A percentile compares a stretch with the other conserved stretches of the same genome.
Evolutionary conservation across 2,113 vertebrate species (phyloP).

Genomic region (Saiga tatarica): DNA sequence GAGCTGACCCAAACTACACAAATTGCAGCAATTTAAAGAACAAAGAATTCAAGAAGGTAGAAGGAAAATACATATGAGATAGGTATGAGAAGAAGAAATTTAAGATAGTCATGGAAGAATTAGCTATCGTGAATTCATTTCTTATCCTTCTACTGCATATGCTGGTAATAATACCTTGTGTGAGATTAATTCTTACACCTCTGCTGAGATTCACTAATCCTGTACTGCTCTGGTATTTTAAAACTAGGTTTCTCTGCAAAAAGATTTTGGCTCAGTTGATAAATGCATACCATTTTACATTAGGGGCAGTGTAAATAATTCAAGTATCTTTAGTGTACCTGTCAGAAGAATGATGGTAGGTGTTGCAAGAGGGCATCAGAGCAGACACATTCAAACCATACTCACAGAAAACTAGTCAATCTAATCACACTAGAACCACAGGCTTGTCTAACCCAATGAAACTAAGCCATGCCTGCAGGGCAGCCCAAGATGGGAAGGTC

Average conservation of each 20-base stretch:
- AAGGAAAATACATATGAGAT: background rate
- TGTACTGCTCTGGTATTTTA: constrained; percentile 36
- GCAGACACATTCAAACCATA: too few species aligned
- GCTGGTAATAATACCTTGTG: constrained; percentile 38
- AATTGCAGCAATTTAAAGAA: background rate
- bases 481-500: too few species aligned
- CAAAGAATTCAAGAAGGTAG: background rate
- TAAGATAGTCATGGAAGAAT: constrained; percentile 47
- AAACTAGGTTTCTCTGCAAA: constrained; percentile 45
- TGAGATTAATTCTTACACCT: constrained; percentile 57
- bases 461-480: too few species aligned
- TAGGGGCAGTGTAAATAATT: constrained; percentile 40
- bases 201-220: constrained; percentile 56
- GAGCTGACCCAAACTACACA: background rate
- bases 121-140: constrained; percentile 50
- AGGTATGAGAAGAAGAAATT: background rate
- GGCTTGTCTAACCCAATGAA: too few species aligned
- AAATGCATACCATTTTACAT: constrained; percentile 34
- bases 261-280: constrained; percentile 42
- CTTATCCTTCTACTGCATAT: constrained; percentile 51
- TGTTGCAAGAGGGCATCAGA: too few species aligned
- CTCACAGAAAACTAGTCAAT: too few species aligned
- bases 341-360: constrained; percentile 26
- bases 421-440: too few species aligned
- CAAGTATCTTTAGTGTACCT: constrained; percentile 50